A percentile compares a stretch with the other conserved stretches of the same genome.
Evolutionary conservation across 2,113 vertebrate genomes (phyloP).

Genomic region (Taurulus bubalis): DNA sequence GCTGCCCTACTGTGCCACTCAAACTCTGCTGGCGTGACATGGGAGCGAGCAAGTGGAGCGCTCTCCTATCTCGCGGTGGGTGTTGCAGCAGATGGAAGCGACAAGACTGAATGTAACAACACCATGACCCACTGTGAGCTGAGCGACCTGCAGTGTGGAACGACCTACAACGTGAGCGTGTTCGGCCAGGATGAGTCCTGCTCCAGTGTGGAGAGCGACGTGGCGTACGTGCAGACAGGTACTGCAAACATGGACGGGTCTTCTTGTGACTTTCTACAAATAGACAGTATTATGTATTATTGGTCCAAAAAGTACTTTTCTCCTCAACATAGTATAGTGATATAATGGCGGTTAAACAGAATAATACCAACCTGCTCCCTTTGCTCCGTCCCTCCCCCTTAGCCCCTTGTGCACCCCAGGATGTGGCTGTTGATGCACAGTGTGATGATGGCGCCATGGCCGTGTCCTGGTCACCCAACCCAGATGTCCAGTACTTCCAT

Average conservation of each 20-base stretch:
- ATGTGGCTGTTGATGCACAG: constrained; percentile 50
- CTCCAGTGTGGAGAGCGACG: constrained; percentile 53
- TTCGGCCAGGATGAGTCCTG: constrained; percentile 68
- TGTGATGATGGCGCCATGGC: constrained; percentile 63
- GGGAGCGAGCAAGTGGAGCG: constrained; percentile 75
- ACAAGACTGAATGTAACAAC: constrained; percentile 66
- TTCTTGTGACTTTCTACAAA: not conserved
- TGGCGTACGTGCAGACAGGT: constrained; percentile 74
- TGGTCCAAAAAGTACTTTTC: not conserved
- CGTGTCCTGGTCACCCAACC: constrained; percentile 77
- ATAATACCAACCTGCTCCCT: not conserved
- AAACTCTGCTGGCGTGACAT: constrained; percentile 76
- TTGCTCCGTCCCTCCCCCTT: not conserved
- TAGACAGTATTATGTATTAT: not conserved
- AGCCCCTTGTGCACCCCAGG: constrained; percentile 79
- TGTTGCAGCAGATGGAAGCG: constrained; percentile 49
- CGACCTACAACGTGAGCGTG: constrained; percentile 77
- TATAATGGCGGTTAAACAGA: not conserved
- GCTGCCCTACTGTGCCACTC: constrained; percentile 67
- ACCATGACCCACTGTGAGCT: constrained; percentile 73
- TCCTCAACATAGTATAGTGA: not conserved
- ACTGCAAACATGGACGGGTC: not conserved
- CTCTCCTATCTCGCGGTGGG: constrained; percentile 68
- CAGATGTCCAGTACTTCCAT: constrained; percentile 71
- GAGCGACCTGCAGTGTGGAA: constrained; percentile 73